Base-by-base conservation (phyloP, 2,888 invertebrate genomes). In the Ochropleura plecta region DNA sequence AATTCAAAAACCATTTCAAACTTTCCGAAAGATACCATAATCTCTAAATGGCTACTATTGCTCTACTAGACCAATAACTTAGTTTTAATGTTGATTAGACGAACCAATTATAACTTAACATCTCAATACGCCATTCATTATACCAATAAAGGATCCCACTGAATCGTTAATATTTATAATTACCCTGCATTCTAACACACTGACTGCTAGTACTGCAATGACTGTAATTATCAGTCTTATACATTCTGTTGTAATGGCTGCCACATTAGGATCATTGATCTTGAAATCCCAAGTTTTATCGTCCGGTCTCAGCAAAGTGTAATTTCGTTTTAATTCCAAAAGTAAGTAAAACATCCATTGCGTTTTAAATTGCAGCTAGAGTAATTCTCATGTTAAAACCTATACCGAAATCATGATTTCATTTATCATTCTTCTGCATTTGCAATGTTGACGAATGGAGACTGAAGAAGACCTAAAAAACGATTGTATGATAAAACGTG, bases 91-190 rank as follows among this genome's bases (percentile, higher is more conserved):
- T 53, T 82, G 72, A 82, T 84, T 73, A 70, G 71, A 59, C 49
- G 3, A 42, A 80, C 70, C 77, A 79, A 86, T 80, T 83, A 81
- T 84, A 73, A 74, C 64, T 70, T 78, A 82, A 86, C 73, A 82
- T 82, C 73, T 85, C 83, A 86, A 87, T 86, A 87, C 57, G 63
- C 69, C 70, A 78, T 87, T 76, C 71, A 76, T 72, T 69, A 57
- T 66, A 70, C 83, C 78, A 83, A 78, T 83, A 79, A 85, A 70
- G 88, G 83, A 67, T 64, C 70, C 67, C 70, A 49, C 46, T 82
- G 73, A 82, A 84, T 84, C 70, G 64, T 81, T 79, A 79, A 79
- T 80, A 86, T 85, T 85, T 79, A 79, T 87, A 87, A 86, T 85
- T 86, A 76, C 76, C 73, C 66, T 79, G 76, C 77, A 81, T 87